These are phyloP conservation scores for Bombus fervidus DNA, from an alignment of 1,140 invertebrate species.

Conservation along the genomic window DNA sequence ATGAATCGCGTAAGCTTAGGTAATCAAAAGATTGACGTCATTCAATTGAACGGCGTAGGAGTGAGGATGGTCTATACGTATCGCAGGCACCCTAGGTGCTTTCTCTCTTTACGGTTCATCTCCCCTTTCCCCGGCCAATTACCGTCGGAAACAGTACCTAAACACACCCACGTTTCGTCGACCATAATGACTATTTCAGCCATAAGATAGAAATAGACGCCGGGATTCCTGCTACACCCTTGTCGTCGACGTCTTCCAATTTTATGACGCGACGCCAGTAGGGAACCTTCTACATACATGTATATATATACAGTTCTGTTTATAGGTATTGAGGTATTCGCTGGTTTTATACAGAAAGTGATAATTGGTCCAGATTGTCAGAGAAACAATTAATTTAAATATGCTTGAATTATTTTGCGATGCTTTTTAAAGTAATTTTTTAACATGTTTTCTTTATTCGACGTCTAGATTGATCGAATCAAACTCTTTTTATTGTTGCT, in stretches of 20 bases:
- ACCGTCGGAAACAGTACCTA: slow-evolving; percentile 44
- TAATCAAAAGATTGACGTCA: slow-evolving; percentile 62
- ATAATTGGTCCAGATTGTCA: no score
- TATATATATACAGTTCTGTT: no score
- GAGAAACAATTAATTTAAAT: no score
- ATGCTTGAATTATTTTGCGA: no score
- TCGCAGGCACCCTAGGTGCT: slow-evolving; percentile 4
- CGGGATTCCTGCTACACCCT: neutral
- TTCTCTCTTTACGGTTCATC: neutral
- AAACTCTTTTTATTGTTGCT: no score
- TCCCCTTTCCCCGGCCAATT: slow-evolving; percentile 13
- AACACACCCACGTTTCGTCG: slow-evolving; percentile 49
- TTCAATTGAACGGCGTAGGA: slow-evolving; percentile 45
- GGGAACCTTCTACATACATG: neutral
- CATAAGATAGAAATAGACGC: slow-evolving; percentile 42
- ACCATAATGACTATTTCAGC: slow-evolving; percentile 48
- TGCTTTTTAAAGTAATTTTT: no score
- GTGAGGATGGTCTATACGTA: neutral
- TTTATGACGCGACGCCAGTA: neutral
- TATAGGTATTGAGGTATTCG: neutral
- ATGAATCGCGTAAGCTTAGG: slow-evolving; percentile 21
- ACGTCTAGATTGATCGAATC: no score
- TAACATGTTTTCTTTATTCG: no score
- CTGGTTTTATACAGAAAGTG: no score
- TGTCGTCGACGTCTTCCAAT: slow-evolving; percentile 26